phyloP scores from a whole-genome alignment of 2,797 vertebrate genomes.

The Gymnocypris eckloni region DNA sequence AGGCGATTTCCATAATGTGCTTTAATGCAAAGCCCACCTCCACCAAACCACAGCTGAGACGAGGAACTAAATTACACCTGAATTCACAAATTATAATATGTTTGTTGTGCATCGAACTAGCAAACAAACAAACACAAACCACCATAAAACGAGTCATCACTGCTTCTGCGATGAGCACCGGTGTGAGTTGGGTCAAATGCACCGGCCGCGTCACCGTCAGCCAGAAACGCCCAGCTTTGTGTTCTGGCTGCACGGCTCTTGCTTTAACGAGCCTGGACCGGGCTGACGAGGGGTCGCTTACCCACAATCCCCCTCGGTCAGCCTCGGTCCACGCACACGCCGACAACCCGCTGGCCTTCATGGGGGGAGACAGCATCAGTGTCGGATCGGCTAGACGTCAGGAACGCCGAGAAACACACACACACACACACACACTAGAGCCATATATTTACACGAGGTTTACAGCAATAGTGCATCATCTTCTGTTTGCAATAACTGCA shows the following conservation, averaged over 20 bases:
- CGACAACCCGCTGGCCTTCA: conserved; percentile 70
- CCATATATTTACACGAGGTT: conserved; percentile 48
- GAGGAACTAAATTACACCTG: conserved; percentile 35
- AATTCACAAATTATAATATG: not conserved
- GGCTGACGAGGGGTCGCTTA: conserved; percentile 37
- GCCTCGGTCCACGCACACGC: conserved; percentile 59
- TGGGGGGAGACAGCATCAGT: conserved; percentile 76
- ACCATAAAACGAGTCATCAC: not conserved
- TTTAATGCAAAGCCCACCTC: conserved; percentile 28
- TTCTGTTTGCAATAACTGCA: conserved; percentile 20
- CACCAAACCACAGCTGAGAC: conserved; percentile 62
- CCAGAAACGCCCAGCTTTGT: conserved; percentile 46
- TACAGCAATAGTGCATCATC: conserved; percentile 43
- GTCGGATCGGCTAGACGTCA: conserved; percentile 60
- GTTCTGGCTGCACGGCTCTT: not conserved
- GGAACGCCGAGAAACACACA: conserved; percentile 59
- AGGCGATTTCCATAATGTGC: conserved; percentile 23
- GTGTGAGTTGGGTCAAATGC: conserved; percentile 82
- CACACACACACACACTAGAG: conserved; percentile 37
- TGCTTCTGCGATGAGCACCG: conserved; percentile 69
- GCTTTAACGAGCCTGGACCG: not conserved
- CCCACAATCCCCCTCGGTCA: conserved; percentile 50
- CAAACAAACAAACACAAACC: not conserved
- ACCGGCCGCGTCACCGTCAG: conserved; percentile 61
- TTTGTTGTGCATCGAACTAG: not conserved